Percentiles rank a stretch among this genome's conserved stretches.
Conservation (phyloP, 2,113 vertebrate genomes). For the cattle (Bos taurus) region ARS-UCD2.0 NC_037328.1:138646501-138647000, state of each 20-base stretch:
- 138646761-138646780: not conserved
- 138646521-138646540: not conserved
- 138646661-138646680: not conserved
- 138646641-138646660: not conserved
- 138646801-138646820: not conserved
- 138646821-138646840: not conserved
- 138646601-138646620: not conserved
- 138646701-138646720: not conserved
- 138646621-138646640: not conserved
- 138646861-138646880: not conserved
- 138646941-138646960: not conserved
- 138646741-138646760: not conserved
- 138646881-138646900: not conserved
- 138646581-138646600: accelerated
- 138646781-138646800: not conserved
- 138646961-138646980: not conserved
- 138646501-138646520: not conserved
- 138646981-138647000: accelerated
- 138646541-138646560: not conserved
- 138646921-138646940: too few species aligned
- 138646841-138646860: not conserved
- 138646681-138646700: not conserved
- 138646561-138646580: not conserved
- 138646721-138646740: not conserved
- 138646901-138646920: not conserved